Base-by-base conservation (phyloP, 2,888 invertebrate species). In the Pomacea canaliculata region DNA sequence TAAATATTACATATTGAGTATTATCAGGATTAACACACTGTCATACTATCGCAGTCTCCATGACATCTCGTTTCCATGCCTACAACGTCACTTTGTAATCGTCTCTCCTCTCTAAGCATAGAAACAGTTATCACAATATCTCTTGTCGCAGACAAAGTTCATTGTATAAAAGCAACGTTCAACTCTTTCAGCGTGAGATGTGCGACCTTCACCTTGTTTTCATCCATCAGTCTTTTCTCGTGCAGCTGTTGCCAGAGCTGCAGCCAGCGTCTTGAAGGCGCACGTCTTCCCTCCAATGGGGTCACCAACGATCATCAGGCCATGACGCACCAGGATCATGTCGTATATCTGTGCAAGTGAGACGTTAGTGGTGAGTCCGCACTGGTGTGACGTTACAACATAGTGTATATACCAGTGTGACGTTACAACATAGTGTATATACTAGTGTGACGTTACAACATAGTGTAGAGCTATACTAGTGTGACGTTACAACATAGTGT, bases 251-350 rank as follows among this genome's bases (percentile, higher is more conserved):
- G 84, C 7, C 7, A 90, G 83, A 4, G 89, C 81, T 9, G 82
- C 85, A 13, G 87, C 85, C 65, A 91, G 81, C 4, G 84, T 85
- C 63, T 86, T 85, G 77, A 87, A 87, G 9, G 90, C 89, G 10
- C 84, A 85, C 0, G 89, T 89, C 80, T 91, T 91, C 12, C 91
- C 91, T n/a, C 86, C 90, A 1, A 90, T 83, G 5, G 90, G 88
- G 73, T 89, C 90, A 9, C 91, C 91, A 16, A 91, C 90, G 66
- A 91, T 88, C 90, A 91, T 91, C 74, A 91, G 85, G 48, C 91
- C 91, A 79, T 91, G 91, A 23, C 90, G 84, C 19, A 90, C 90
- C 71, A 89, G 80, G 70, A 91, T 88, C 90, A 91, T 91, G 81
- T 91, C 90, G 81, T 91, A 91, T 68, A 90, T 88, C 89, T 90